Base-by-base conservation (phyloP, 2,888 invertebrate species). In the Tipula confusa region DNA sequence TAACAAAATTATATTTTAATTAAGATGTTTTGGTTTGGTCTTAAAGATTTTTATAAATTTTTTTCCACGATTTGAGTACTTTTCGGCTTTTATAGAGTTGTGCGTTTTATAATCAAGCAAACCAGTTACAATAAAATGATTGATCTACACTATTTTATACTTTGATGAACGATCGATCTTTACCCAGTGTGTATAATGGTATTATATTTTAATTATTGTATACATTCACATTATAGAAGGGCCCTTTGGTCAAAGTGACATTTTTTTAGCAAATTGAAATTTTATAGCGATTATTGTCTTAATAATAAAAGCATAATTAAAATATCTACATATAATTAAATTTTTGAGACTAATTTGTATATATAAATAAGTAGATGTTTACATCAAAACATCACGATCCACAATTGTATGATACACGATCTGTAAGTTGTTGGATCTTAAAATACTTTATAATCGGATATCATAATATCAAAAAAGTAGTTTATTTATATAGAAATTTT, bases 1-100 rank as follows among this genome's bases (percentile, higher is more conserved):
- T 24, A 64, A 64, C 64, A 64, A 64, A 7, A 24, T 9, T 43
- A 15, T 43, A 15, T 64, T 64, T 64, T 64, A 64, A 64, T 64
- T 64, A 64, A 64, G 64, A 64, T 64, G 64, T 64, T 64, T 64
- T 64, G 24, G 64, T 64, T 64, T 64, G 24, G 64, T 64, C 64
- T 64, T 64, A 64, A 64, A 18, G 64, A 64, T 64, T 64, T 64
- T n/a, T n/a, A n/a, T n/a, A 5, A 64, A 64, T 43, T 64, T 24
- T 64, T 24, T 64, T 64, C 11, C 7, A 64, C 64, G 64, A 64
- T 64, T 64, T 64, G 64, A 64, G 64, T 64, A 64, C 24, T 64
- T 64, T 24, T 64, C 9, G 64, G 64, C 9, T 24, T 64, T 64
- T 24, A 64, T 64, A 18, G 64, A 64, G 64, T 24, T 64, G 9